These are phyloP conservation scores for Puntigrus tetrazona DNA, from an alignment of 2,113 vertebrate species.

Conservation along the genomic window DNA sequence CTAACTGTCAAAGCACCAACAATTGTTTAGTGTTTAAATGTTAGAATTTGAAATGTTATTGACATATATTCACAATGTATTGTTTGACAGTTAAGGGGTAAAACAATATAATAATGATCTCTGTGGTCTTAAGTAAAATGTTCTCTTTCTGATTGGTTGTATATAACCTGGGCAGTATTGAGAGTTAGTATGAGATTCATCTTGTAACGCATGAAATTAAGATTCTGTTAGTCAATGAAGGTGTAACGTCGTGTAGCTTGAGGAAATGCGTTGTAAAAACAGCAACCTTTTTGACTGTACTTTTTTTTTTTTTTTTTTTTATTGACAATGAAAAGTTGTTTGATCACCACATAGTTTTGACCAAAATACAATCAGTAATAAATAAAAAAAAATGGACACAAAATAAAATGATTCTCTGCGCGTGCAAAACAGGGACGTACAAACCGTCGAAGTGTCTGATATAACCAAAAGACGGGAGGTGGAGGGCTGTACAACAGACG, in stretches of 20 bases:
- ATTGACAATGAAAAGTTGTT: conserved; percentile 89
- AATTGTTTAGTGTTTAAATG: not conserved
- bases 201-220: not conserved
- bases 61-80: not conserved
- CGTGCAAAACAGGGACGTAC: conserved; percentile 85
- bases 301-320: no score
- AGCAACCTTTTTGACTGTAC: conserved; percentile 63
- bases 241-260: not conserved
- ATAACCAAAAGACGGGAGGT: conserved; percentile 86
- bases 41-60: not conserved
- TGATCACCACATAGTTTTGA: conserved; percentile 91
- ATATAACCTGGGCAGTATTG: not conserved
- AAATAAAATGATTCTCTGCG: conserved; percentile 77
- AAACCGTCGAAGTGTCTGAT: conserved; percentile 78
- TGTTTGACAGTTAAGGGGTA: not conserved
- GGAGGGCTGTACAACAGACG: conserved; percentile 55
- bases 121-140: not conserved
- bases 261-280: not conserved
- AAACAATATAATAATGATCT: no score
- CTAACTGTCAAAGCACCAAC: not conserved
- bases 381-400: conserved; percentile 68
- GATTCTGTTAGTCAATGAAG: not conserved
- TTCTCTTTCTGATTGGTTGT: not conserved
- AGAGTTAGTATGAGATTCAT: not conserved
- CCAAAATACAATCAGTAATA: conserved; percentile 88